Base-by-base conservation (phyloP, 2,113 vertebrate genomes). In the Campylomormyrus tamandua region DNA sequence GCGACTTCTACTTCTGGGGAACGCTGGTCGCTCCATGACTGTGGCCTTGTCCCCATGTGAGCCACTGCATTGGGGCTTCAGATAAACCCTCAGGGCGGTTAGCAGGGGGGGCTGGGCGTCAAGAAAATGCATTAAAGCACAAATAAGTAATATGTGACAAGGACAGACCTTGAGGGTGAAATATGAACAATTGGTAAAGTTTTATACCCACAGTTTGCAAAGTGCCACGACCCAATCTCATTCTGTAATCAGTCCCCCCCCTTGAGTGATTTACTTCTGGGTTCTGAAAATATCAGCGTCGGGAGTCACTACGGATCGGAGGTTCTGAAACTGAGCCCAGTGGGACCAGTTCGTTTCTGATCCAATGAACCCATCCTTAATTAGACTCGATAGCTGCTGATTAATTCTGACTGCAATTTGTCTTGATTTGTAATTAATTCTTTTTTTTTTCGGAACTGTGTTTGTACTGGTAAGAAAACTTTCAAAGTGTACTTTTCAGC, bases 181-280 rank as follows among this genome's bases (percentile, higher is more conserved):
- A 85, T 80, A 45, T 4, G 5, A 56, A 94, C 93, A 94, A 94
- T 94, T 93, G 91, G 93, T 94, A 93, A 91, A 89, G 89, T 90
- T 90, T 88, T 92, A 89, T 91, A 91, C 93, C 83, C 46, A 50
- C 58, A 21, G 87, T 70, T 31, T 70, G 88, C 88, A 15, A 83
- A 91, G 89, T 80, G 46, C 52, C 84, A 83, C 91, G 83, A 45
- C 21, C 92, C 0, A 2, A 70, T 89, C 89, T 92, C 92, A 95
- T 94, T 94, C 93, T 88, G 90, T 91, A 95, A 95, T 96, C 95
- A 90, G 95, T 96, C 3, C 39, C 91, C 91, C 88, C 88, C 84
- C 89, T 15, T 91, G 87, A 90, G 91, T 92, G 93, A 95, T 95
- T 94, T n/a, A 77, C 35, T 5, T 77, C 35, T 77, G 13, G 0